These are phyloP conservation scores for Thalpophila matura DNA, from an alignment of 2,888 invertebrate genomes.

Conservation along the genomic window DNA sequence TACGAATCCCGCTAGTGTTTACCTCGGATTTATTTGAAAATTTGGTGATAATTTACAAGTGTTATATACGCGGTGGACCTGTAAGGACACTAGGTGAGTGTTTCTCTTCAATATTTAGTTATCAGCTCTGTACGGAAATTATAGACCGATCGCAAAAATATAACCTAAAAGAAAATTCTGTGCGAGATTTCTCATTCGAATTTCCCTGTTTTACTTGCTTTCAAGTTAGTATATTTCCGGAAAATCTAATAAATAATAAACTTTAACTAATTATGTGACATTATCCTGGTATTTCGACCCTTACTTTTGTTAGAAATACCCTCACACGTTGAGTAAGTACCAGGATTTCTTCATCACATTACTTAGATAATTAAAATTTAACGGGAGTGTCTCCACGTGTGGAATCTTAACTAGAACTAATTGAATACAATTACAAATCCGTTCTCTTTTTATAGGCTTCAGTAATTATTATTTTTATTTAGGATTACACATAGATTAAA, in stretches of 20 bases:
- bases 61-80: conserved; percentile 72
- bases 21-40: conserved; percentile 83
- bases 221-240: neutral
- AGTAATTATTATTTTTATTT: conserved; percentile 30
- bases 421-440: neutral
- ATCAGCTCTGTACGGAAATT: conserved; percentile 18
- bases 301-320: conserved; percentile 58
- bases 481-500: neutral
- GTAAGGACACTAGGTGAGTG: conserved; percentile 75
- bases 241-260: conserved; percentile 1
- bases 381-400: conserved; percentile 19
- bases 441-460: neutral
- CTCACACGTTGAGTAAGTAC: conserved; percentile 15
- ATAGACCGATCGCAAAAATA: conserved; percentile 43
- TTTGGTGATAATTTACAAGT: conserved; percentile 87
- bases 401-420: conserved; percentile 11
- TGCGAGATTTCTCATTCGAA: conserved; percentile 38
- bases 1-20: conserved; percentile 81
- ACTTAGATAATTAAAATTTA: conserved; percentile 21
- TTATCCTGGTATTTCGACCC: conserved; percentile 4
- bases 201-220: conserved; percentile 18
- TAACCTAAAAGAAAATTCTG: conserved; percentile 67
- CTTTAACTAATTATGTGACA: neutral
- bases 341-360: conserved; percentile 27
- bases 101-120: conserved; percentile 34